Conservation (phyloP, 2,888 invertebrate genomes). For the Limnephilus rhombicus region DNA sequence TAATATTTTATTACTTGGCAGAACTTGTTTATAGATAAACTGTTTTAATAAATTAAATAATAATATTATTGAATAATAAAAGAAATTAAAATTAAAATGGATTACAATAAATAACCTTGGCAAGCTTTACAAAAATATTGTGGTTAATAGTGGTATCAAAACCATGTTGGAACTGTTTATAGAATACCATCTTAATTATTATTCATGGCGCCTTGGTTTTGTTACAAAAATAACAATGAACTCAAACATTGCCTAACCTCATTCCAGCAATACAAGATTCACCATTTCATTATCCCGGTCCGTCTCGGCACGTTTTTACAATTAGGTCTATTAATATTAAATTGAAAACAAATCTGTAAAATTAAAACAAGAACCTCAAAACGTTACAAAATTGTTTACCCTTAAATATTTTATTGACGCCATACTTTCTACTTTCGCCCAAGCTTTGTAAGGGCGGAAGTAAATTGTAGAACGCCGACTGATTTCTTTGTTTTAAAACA, state of each 20-base stretch:
- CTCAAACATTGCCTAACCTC: neutral
- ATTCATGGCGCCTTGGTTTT: neutral
- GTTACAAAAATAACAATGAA: neutral
- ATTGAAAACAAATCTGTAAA: conserved; percentile 2
- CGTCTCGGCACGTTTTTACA: neutral
- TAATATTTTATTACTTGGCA: no score
- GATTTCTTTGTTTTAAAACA: conserved; percentile 13
- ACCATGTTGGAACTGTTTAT: no score
- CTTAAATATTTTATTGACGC: conserved; percentile 16
- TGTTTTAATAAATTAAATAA: no score
- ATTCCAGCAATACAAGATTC: neutral
- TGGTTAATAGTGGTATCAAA: no score
- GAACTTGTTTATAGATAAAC: no score
- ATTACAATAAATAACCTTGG: no score
- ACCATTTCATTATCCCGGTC: neutral
- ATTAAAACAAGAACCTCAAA: neutral
- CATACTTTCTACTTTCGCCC: neutral
- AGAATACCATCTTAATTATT: neutral
- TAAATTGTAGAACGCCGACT: conserved; percentile 2
- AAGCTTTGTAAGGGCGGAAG: neutral
- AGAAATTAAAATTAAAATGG: no score
- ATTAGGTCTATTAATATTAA: neutral
- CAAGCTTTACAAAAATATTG: no score
- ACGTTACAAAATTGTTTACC: conserved; percentile 4
- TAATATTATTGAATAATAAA: no score